Percentiles rank a stretch among this genome's conserved stretches.
Evolutionary conservation across 2,888 invertebrate genomes (phyloP).

Genomic region (Gasteruption jaculator): DNA sequence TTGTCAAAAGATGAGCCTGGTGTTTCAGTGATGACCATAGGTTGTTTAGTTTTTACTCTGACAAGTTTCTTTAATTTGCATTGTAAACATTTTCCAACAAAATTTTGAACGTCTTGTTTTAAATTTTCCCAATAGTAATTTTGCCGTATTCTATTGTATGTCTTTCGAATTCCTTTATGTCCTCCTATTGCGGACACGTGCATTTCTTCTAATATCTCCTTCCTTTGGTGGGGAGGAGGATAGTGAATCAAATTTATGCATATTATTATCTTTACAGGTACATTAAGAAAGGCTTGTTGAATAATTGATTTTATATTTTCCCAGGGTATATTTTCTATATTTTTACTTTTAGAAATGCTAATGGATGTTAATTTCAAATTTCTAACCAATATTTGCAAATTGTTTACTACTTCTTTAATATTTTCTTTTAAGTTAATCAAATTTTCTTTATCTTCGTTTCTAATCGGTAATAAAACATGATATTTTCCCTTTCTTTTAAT

Average conservation of each 20-base stretch:
- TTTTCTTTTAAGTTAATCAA: too few relatives aligned
- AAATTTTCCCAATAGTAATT: slow-evolving; percentile 20
- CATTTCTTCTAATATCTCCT: slow-evolving; percentile 13
- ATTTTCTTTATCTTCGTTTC: too few relatives aligned
- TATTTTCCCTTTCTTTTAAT: too few relatives aligned
- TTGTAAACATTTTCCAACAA: slow-evolving; percentile 15
- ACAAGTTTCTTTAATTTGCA: slow-evolving; percentile 21
- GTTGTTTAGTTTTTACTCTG: slow-evolving; percentile 17
- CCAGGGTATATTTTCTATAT: too few relatives aligned
- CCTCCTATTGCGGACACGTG: slow-evolving; percentile 17
- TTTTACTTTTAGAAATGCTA: too few relatives aligned
- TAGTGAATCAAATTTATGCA: not conserved
- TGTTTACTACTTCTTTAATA: too few relatives aligned
- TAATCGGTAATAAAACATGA: too few relatives aligned
- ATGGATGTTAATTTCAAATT: too few relatives aligned
- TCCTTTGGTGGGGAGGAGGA: slow-evolving; percentile 2
- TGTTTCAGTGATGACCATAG: slow-evolving; percentile 24
- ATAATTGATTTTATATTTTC: too few relatives aligned
- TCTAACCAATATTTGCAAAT: too few relatives aligned
- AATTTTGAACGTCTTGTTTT: slow-evolving; percentile 17
- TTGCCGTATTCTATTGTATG: slow-evolving; percentile 18
- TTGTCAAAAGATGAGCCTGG: slow-evolving; percentile 20
- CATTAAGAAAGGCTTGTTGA: too few relatives aligned
- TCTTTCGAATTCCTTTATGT: slow-evolving; percentile 20
- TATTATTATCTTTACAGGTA: too few relatives aligned